Base-by-base conservation (phyloP, 2,888 invertebrate species). In the Eumacrocentrus americanus region DNA sequence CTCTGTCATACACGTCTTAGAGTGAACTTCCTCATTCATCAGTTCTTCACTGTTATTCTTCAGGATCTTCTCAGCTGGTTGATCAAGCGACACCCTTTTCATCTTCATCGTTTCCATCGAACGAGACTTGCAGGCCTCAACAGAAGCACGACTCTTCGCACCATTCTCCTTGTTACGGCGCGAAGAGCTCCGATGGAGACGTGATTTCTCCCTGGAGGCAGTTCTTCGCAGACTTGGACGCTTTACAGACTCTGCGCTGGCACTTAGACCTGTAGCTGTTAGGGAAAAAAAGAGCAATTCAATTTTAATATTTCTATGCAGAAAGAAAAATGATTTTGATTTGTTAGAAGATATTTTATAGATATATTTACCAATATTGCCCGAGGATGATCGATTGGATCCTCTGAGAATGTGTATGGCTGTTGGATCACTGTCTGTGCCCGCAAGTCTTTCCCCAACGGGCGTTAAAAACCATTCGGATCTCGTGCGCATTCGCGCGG, bases 381-480 rank as follows among this genome's bases (percentile, higher is more conserved):
- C 84, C 48, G 85, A 84, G 37, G 86, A 86, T 23, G 85, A 85
- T 58, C 83, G 80, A 65, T 85, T 81, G 47, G 82, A 82, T 44
- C 83, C 82, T 48, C 82, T 76, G 37, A 83, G 77, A 61, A 83
- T 77, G 67, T 81, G 81, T 69, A 82, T 78, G 54, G 81, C 77
- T 38, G 79, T 77, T 20, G 81, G 81, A 70, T 83, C 83, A 63
- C 82, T 81, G 63, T 83, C 83, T 52, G 81, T 76, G 47, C 81
- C 70, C 74, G 83, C 70, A 79, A 83, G 69, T 82, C 83, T 64
- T 63, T 84, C 84, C 11, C 86, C 85, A 67, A 85, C 85, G 60
- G 89, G 89, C 75, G 90, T 89, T 82, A 94, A 88, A 85, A 96
- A 98, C 98, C 98, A 98, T 84, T 98, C 96, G 62, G 96, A 96